Conservation (phyloP, 2,888 invertebrate species). For the Temnothorax rugatulus region DNA sequence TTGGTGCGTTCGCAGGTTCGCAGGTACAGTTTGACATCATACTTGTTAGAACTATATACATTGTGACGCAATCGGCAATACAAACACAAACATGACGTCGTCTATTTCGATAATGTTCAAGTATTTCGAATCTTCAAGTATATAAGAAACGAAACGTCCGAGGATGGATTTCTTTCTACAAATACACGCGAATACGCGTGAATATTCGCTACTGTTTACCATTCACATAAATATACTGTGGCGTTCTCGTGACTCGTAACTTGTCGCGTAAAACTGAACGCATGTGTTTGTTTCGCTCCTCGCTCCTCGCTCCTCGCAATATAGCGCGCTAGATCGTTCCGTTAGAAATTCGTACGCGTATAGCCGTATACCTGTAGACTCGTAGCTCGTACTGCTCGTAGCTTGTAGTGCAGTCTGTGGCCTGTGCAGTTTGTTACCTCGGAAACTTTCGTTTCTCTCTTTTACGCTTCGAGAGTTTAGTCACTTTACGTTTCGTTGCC, state of each 20-base stretch:
- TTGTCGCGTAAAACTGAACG: neutral
- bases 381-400: no score
- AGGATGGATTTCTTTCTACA: neutral
- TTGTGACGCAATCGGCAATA: neutral
- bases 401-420: no score
- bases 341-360: neutral
- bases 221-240: neutral
- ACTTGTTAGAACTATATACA: neutral
- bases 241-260: neutral
- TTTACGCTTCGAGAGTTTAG: neutral
- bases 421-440: no score
- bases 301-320: neutral
- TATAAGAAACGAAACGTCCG: neutral
- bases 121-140: neutral
- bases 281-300: neutral
- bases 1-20: neutral
- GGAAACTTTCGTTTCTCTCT: neutral
- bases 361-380: no score
- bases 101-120: neutral
- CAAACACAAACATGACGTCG: neutral
- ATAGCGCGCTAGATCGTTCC: neutral
- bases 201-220: neutral
- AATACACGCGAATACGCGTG: no score
- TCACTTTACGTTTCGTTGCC: neutral
- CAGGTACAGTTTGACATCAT: conserved; percentile 5